Conservation (phyloP, 1,140 invertebrate genomes). For the Drosophila prosaltans region DNA sequence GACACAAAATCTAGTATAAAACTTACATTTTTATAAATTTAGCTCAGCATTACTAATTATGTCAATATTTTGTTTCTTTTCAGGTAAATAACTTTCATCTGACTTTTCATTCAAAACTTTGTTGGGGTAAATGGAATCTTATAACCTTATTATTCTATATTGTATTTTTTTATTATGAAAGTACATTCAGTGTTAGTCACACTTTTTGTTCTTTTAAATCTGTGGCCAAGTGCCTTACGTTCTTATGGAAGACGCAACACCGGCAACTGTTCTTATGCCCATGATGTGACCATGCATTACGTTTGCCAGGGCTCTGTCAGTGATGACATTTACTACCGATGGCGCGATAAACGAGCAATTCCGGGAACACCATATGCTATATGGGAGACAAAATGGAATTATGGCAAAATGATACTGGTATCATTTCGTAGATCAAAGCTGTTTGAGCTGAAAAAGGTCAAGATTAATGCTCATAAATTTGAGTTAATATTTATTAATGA, state of each 20-base stretch:
- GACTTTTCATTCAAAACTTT: too few species aligned
- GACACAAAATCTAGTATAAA: not conserved
- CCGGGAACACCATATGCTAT: too few species aligned
- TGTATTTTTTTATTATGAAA: not conserved
- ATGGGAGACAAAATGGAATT: too few species aligned
- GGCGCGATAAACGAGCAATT: not conserved
- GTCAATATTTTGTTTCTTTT: too few species aligned
- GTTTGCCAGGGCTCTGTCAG: slow-evolving; percentile 6
- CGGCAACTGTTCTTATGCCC: slow-evolving; percentile 26
- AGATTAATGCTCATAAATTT: too few species aligned
- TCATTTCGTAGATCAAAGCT: too few species aligned
- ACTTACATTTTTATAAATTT: not conserved
- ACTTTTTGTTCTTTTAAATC: not conserved
- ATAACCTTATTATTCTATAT: not conserved
- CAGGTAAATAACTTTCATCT: too few species aligned
- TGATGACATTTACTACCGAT: not conserved
- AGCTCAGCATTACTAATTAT: not conserved
- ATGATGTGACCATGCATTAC: not conserved
- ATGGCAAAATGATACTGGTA: too few species aligned
- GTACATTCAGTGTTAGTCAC: not conserved
- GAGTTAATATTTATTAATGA: too few species aligned
- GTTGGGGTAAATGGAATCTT: not conserved
- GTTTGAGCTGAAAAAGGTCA: too few species aligned
- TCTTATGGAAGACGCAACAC: slow-evolving; percentile 4
- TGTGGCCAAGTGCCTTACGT: too few species aligned